phyloP scores from a whole-genome alignment of 2,888 invertebrate species.

The Netelia fuscicornis region DNA sequence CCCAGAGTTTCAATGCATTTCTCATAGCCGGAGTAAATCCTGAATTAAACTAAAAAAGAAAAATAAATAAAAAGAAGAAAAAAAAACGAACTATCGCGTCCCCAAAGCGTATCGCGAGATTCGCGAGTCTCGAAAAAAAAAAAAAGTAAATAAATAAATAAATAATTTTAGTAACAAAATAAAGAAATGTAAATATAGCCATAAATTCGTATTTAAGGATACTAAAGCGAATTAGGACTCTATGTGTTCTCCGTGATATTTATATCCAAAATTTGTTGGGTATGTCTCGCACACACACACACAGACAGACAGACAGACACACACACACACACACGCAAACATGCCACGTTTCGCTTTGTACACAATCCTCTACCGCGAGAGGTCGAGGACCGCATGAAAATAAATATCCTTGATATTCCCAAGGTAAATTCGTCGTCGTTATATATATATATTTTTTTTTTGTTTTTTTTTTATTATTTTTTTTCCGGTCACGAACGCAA shows the following conservation, averaged over 20 bases:
- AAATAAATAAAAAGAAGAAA: not conserved
- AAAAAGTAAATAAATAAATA: not conserved
- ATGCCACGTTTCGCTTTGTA: slow-evolving; percentile 7
- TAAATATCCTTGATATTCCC: not conserved
- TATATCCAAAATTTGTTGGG: slow-evolving; percentile 38
- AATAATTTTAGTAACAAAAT: slow-evolving; percentile 6
- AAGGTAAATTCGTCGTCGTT: not conserved
- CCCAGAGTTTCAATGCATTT: slow-evolving; percentile 66
- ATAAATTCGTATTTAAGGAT: slow-evolving; percentile 71
- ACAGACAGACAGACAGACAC: too few relatives aligned
- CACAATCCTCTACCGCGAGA: slow-evolving; percentile 11
- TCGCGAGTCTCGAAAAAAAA: slow-evolving; percentile 36
- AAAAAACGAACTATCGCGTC: slow-evolving; percentile 4
- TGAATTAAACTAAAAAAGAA: slow-evolving; percentile 13
- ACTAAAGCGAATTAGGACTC: slow-evolving; percentile 72
- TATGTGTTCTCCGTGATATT: slow-evolving; percentile 73
- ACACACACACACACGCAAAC: too few relatives aligned
- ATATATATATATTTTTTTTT: not conserved
- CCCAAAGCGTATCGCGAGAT: slow-evolving; percentile 41
- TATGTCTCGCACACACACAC: not conserved
- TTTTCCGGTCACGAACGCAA: not conserved
- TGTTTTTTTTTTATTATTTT: not conserved
- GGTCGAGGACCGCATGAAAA: not conserved
- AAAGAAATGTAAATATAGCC: slow-evolving; percentile 73
- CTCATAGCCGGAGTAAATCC: slow-evolving; percentile 55